Base-by-base conservation (phyloP, 2,797 vertebrate species). In the Platalea minor region DNA sequence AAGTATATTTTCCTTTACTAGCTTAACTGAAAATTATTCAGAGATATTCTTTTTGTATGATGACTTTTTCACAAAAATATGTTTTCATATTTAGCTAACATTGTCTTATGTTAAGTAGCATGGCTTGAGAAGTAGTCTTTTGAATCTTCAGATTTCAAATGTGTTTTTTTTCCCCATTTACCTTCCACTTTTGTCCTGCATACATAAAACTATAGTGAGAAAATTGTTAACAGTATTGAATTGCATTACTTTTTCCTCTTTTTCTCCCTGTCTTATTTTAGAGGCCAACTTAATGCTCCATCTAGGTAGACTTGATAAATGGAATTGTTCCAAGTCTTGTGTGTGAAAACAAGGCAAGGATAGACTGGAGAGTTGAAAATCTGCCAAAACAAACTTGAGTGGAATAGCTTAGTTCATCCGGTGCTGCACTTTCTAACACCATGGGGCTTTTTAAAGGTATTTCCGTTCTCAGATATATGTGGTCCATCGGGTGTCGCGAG, bases 311-410 rank as follows among this genome's bases (percentile, higher is more conserved):
- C 85, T 77, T 67, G 89, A 92, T 88, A 60, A 78, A 88, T 95
- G 85, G 85, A 91, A 76, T 94, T 83, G 33, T 81, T 95, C 91
- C 94, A 95, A 97, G 64, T 77, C 65, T 39, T 90, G 72, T 69
- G n/a, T 85, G 61, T 95, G 76, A 88, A 69, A 87, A 76, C 60
- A 89, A 94, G 70, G 48, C 64, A 91, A 85, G 82, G 69, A 65
- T 91, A 82, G 88, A 72, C 60, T 59, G 60, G 81, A 89, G 87
- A 45, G 57, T 8, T 86, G 94, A 95, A 90, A 79, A 75, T 35
- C 54, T 92, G 92, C 93, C 91, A 93, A 91, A 91, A 67, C 28
- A 95, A 95, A 70, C 67, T 95, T 33, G 35, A 72, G 39, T 18
- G 72, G 46, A 91, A 80, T 65, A 81, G 59, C n/a, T 85, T 75